Evolutionary conservation across 2,888 invertebrate species (phyloP), one percentile per base, ranked within the genome.

Genomic region (Drosophila diplacantha): DNA sequence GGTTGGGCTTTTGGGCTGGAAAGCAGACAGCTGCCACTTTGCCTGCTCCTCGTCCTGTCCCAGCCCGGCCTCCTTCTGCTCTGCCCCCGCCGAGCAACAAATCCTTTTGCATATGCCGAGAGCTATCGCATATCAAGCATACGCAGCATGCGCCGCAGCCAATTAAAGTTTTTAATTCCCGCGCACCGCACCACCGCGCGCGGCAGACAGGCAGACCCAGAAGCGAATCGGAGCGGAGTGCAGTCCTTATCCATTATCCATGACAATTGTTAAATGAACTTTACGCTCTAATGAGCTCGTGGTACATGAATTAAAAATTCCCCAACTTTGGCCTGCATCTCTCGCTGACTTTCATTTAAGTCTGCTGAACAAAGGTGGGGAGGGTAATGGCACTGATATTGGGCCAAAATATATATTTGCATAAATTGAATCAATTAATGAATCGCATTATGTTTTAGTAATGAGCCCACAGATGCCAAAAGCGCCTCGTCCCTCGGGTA

Each of bases 221-320:
- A 12, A 18, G 46, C 47, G 32, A 29, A 46, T 32, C 14, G 39
- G 16, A 22, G 22, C n/a, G 14, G 14, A 47, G 38, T 24, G 44
- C 41, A 41, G 41, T 63, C 56, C 69, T 75, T 71, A 58, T 72
- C 71, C 82, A 73, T 82, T 79, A 74, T 82, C 78, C 72, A 71
- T 67, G 72, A 72, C 83, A 77, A 78, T 81, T 80, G 81, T 69
- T 81, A 75, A 80, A 81, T 80, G 81, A 82, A 80, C 83, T 81
- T 80, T 81, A 72, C 72, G 68, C 81, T 75, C 81, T 73, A 80
- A 77, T 77, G 75, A 81, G 73, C 81, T 65, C 71, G 76, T 74
- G 80, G 72, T 71, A 73, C 68, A 75, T 59, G 72, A 73, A 73
- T 73, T 72, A 66, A 63, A 72, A 70, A 62, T 71, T 79, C 60